These are phyloP conservation scores for Muscicapa comitata DNA, from an alignment of 2,797 vertebrate genomes.

Conservation along the genomic window DNA sequence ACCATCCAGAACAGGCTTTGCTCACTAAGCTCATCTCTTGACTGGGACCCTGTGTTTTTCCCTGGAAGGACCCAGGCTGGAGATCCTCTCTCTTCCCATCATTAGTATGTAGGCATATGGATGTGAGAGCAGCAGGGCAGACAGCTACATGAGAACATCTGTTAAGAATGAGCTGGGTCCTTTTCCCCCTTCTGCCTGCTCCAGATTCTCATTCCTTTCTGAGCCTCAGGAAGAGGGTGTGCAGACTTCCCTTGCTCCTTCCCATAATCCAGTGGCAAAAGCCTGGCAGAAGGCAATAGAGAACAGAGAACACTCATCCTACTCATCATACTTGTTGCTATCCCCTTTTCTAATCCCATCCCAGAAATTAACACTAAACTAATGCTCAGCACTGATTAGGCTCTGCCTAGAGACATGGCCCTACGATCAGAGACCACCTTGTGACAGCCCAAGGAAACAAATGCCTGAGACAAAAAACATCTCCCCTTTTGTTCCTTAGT, in stretches of 20 bases:
- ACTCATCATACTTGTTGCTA: fast-evolving
- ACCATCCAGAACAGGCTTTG: background rate
- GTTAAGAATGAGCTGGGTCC: fast-evolving
- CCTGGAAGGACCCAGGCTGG: background rate
- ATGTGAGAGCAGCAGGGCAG: fast-evolving
- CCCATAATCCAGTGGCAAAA: background rate
- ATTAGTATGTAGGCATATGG: fast-evolving
- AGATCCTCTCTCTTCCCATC: background rate
- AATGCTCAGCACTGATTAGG: background rate
- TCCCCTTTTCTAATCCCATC: background rate
- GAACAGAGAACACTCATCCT: background rate
- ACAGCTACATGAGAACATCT: background rate
- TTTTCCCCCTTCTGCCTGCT: background rate
- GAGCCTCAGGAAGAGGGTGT: background rate
- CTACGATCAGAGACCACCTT: background rate
- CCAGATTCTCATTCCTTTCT: background rate
- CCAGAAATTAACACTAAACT: background rate
- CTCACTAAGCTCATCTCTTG: background rate
- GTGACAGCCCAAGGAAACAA: background rate
- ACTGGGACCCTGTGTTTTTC: background rate
- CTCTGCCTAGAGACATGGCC: background rate
- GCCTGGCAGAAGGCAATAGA: background rate
- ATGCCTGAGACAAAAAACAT: background rate
- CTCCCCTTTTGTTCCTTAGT: background rate
- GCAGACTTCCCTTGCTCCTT: background rate